Evolutionary conservation across 92 coral and sea anemone genomes (phyloP).

Genomic region (Bergia sp.): DNA sequence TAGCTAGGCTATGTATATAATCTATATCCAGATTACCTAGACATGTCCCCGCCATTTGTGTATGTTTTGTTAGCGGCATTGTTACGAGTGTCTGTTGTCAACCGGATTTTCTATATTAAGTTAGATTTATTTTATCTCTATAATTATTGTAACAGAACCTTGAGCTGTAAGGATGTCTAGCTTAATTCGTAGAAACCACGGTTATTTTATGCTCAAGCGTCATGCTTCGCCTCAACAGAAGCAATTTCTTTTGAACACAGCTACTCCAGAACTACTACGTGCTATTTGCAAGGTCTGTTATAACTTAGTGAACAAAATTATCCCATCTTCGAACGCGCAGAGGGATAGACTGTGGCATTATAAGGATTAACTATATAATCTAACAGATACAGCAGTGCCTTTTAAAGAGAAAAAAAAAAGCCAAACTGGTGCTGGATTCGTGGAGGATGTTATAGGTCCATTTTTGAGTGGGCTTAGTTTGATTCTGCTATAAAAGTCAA

Average conservation of each 20-base stretch:
- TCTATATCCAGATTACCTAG: background rate
- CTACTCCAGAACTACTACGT: background rate
- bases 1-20: no score
- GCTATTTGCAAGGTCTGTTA: constrained; percentile 8
- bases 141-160: background rate
- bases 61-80: background rate
- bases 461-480: background rate
- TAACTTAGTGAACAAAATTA: background rate
- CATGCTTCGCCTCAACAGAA: no score
- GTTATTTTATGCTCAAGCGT: background rate
- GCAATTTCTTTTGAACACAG: background rate
- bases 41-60: background rate
- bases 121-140: constrained; percentile 2
- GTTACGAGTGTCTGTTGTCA: constrained; percentile 13
- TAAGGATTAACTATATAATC: background rate
- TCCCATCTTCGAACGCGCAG: background rate
- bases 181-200: background rate
- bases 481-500: no score
- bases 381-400: background rate
- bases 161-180: background rate
- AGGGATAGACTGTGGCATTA: background rate
- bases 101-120: constrained; percentile 9
- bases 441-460: constrained; percentile 8
- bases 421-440: background rate
- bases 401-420: no score